These are phyloP conservation scores for Tragelaphus buxtoni DNA, from an alignment of 2,113 vertebrate genomes.

Conservation along the genomic window DNA sequence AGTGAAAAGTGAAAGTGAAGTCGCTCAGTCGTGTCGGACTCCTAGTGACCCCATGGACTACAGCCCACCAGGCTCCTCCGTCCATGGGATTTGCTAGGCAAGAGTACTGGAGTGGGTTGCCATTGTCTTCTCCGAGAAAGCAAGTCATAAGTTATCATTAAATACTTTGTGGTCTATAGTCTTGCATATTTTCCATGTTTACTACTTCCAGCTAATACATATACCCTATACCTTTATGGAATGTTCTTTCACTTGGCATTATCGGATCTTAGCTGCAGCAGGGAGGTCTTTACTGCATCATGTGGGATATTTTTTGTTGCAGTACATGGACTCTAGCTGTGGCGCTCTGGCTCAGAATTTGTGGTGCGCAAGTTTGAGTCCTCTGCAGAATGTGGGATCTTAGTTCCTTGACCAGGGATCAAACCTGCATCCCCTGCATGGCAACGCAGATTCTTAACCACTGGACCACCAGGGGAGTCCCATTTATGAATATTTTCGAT, in stretches of 20 bases:
- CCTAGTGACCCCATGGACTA: too few species aligned
- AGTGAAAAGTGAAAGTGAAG: too few species aligned
- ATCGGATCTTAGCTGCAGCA: neutral
- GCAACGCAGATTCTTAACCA: neutral
- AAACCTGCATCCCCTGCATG: neutral
- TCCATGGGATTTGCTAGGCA: too few species aligned
- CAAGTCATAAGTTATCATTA: neutral
- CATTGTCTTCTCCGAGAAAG: neutral
- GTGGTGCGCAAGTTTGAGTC: neutral
- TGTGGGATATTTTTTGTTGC: neutral
- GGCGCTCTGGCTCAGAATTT: neutral
- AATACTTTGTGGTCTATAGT: too few species aligned
- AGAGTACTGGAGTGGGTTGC: too few species aligned
- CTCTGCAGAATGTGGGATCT: neutral
- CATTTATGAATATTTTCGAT: neutral
- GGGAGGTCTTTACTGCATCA: neutral
- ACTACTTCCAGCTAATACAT: neutral
- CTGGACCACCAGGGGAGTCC: neutral
- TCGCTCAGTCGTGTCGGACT: accelerated
- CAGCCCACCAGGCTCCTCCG: accelerated
- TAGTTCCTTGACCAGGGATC: neutral
- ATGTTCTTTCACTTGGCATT: neutral
- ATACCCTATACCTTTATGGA: neutral
- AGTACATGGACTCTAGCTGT: neutral
- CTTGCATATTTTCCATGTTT: neutral